A percentile compares a stretch with the other conserved stretches of the same genome.
phyloP scores from a whole-genome alignment of 2,113 vertebrate genomes.

The Pantherophis guttatus region DNA sequence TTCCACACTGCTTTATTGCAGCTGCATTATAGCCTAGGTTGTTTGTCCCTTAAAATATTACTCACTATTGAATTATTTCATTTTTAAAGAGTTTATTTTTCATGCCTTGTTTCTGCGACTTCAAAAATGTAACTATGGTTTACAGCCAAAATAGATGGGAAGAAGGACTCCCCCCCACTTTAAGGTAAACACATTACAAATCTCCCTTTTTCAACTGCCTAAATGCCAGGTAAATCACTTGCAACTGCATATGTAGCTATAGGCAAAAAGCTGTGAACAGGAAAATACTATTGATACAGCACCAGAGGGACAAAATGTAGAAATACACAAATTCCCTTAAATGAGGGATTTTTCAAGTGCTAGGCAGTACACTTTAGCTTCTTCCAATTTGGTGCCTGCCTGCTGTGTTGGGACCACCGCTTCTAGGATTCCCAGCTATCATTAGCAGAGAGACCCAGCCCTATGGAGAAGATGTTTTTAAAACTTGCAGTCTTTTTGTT shows the following conservation, averaged over 20 bases:
- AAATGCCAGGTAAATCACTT: not conserved
- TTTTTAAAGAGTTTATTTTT: not conserved
- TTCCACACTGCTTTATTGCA: not conserved
- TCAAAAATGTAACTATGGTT: not conserved
- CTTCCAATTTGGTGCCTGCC: not conserved
- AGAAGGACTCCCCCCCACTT: not conserved
- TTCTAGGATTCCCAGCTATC: not conserved
- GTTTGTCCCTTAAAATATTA: not conserved
- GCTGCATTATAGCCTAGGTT: not conserved
- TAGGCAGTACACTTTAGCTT: not conserved
- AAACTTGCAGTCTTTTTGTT: not conserved
- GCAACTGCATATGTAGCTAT: not conserved
- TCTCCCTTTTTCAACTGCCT: not conserved
- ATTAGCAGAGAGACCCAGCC: not conserved
- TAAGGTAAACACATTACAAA: not conserved
- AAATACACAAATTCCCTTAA: not conserved
- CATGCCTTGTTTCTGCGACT: not conserved
- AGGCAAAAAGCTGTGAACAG: not conserved
- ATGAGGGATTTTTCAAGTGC: not conserved
- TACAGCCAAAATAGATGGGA: not conserved
- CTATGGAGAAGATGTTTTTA: not conserved
- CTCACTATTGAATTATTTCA: not conserved
- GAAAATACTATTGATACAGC: not conserved
- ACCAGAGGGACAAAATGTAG: not conserved
- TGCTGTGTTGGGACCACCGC: not conserved